Base-by-base conservation (phyloP, 2,113 vertebrate species). In the Prietella phreatophila region DNA sequence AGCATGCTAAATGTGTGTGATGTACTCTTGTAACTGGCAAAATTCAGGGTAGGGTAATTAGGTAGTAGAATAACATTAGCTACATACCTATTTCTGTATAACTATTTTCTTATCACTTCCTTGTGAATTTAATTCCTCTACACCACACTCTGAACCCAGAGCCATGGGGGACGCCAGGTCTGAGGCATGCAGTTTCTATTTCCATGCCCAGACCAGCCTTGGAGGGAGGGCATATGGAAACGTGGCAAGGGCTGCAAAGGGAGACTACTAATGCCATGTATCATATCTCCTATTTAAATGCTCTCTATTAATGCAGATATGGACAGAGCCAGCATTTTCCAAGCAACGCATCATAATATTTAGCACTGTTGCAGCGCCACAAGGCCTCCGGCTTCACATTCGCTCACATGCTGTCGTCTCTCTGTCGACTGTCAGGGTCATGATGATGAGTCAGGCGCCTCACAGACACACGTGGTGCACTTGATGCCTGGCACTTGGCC, bases 191-290 rank as follows among this genome's bases (percentile, higher is more conserved):
- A 88, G 83, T 88, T 88, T 85, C 1, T 36, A 60, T 89, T 89
- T 89, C 36, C 22, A 86, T 55, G 19, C 80, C 83, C 56, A 47
- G 81, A 73, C 56, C 55, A 78, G 82, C 58, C 69, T 73, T 65
- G 39, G 20, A 79, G 63, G 65, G 82, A 81, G 78, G 87, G 89
- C 88, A 83, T 83, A 82, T 36, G 71, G 53, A 86, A 81, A 85
- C 76, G 63, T 30, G 8, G 75, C 87, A 85, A 58, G 86, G 81
- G 36, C 63, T 36, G 76, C 47, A 88, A 83, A 69, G 65, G n/a
- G 82, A 75, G 65, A 86, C 55, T 93, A 91, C 91, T 92, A 93
- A 93, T 91, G 93, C 87, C 86, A 84, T 86, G 91, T 87, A 92
- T 91, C 91, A 91, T 22, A 86, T 87, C 63, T 91, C 67, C 19